Conservation (phyloP, 2,113 vertebrate species). For the Pontoporia blainvillei region DNA sequence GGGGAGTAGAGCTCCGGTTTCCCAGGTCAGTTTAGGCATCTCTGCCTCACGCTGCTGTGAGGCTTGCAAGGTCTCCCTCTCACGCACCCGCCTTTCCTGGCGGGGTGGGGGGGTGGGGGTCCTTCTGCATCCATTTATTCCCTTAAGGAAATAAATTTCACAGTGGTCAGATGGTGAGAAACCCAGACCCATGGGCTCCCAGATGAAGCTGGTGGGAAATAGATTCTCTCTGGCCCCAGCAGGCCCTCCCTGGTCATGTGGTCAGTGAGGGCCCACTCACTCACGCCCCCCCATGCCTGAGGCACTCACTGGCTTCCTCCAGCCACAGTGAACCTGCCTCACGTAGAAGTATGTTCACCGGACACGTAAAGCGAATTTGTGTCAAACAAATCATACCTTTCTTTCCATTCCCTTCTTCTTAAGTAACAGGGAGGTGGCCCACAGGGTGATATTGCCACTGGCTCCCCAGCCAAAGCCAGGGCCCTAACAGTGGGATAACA, state of each 20-base stretch:
- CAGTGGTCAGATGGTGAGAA: conserved; percentile 60
- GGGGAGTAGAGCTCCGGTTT: neutral
- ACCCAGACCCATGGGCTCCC: conserved; percentile 53
- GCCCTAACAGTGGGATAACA: no score
- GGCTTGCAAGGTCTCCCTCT: neutral
- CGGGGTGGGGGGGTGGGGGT: neutral
- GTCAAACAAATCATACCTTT: no score
- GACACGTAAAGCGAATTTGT: neutral
- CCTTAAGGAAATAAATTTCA: conserved; percentile 29
- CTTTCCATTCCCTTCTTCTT: neutral
- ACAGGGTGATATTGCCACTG: neutral
- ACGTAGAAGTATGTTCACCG: neutral
- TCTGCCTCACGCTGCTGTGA: neutral
- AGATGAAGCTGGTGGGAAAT: conserved; percentile 65
- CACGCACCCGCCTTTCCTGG: neutral
- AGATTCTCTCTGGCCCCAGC: neutral
- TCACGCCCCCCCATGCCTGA: fast-evolving
- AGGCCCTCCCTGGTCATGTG: conserved; percentile 38
- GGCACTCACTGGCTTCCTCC: neutral
- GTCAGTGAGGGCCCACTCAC: neutral
- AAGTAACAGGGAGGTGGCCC: neutral
- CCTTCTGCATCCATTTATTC: neutral
- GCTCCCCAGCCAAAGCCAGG: neutral
- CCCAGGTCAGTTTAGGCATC: neutral
- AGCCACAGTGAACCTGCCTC: neutral